phyloP scores from a whole-genome alignment of 1,140 invertebrate species.

The Drosophila serrata region DNA sequence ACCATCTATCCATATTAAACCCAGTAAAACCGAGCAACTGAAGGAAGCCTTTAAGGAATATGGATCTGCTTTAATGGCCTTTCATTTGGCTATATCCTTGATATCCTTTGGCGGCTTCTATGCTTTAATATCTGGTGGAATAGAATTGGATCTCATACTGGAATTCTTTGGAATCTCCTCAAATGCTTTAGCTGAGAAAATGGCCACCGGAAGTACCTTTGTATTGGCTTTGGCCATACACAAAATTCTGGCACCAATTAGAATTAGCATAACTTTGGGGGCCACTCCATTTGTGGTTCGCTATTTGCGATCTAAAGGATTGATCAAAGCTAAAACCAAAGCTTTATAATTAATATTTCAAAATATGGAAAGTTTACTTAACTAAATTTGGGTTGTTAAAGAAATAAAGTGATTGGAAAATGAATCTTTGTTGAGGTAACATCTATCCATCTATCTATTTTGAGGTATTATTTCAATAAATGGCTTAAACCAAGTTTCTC shows the following conservation, averaged over 20 bases:
- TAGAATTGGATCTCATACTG: neutral
- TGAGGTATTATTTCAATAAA: neutral
- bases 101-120: neutral
- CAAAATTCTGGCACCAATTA: constrained; percentile 1
- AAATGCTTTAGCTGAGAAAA: neutral
- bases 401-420: neutral
- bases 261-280: neutral
- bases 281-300: neutral
- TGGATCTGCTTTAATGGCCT: neutral
- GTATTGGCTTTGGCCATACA: neutral
- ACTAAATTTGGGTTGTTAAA: neutral
- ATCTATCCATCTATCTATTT: too few species aligned
- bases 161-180: neutral
- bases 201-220: neutral
- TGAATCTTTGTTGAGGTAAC: neutral
- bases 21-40: neutral
- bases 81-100: neutral
- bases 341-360: neutral
- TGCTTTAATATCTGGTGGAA: neutral
- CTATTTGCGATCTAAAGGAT: neutral
- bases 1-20: neutral
- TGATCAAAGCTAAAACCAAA: neutral
- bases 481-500: neutral
- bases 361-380: neutral
- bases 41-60: neutral